Evolutionary conservation across 2,113 vertebrate genomes (phyloP).

Genomic region (Pyxicephalus adspersus): DNA sequence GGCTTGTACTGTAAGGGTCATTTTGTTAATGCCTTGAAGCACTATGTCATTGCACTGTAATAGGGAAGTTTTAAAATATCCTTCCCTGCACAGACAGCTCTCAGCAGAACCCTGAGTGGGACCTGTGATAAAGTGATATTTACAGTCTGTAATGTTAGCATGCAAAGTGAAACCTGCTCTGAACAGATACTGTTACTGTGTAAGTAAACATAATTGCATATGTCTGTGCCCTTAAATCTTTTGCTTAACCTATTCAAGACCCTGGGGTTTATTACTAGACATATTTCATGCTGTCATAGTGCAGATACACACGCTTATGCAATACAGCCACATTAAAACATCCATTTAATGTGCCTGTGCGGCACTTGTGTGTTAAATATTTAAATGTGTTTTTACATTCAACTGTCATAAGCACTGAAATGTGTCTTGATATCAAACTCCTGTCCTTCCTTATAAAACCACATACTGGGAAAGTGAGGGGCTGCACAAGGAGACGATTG

Average conservation of each 20-base stretch:
- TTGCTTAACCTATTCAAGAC: background rate
- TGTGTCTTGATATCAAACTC: too few relatives aligned
- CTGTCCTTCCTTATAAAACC: too few relatives aligned
- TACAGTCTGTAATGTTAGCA: constrained; percentile 35
- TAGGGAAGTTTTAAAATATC: constrained; percentile 20
- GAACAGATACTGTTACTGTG: constrained; percentile 29
- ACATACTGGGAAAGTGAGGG: too few relatives aligned
- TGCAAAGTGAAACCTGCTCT: constrained; percentile 26
- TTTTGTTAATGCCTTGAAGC: constrained; percentile 52
- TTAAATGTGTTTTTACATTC: too few relatives aligned
- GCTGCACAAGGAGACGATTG: too few relatives aligned
- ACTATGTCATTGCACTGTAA: constrained; percentile 54
- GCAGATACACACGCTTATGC: too few relatives aligned
- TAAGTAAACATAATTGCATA: constrained; percentile 29
- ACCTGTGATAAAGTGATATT: constrained; percentile 30
- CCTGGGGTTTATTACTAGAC: background rate
- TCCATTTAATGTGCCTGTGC: too few relatives aligned
- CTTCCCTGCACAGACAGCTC: background rate
- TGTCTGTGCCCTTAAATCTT: background rate
- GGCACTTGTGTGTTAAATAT: too few relatives aligned
- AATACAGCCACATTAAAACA: too few relatives aligned
- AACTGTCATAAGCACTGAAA: too few relatives aligned
- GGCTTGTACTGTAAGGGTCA: constrained; percentile 52
- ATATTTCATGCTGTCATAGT: background rate
- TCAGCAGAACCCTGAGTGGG: background rate